Percentiles rank a stretch among this genome's conserved stretches.
Conservation (phyloP, 2,113 vertebrate species). For the Gasterosteus nipponicus region DNA sequence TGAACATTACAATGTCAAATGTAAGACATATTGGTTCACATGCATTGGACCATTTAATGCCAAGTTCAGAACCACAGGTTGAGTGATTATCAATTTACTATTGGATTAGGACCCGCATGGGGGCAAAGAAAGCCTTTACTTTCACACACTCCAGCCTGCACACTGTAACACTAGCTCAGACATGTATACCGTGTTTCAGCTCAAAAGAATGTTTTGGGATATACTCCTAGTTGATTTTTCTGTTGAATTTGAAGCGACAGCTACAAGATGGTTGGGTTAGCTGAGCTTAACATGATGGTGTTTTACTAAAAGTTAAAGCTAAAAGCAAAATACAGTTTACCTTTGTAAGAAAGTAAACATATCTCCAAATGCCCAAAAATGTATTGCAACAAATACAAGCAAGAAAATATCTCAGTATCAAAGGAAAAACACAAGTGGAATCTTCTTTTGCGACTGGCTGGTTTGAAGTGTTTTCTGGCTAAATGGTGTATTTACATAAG, state of each 20-base stretch:
- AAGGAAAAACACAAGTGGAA: neutral
- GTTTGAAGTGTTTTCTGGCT: neutral
- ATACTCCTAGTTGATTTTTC: neutral
- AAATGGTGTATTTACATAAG: neutral
- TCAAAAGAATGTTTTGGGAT: neutral
- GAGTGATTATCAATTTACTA: slow-evolving; percentile 66
- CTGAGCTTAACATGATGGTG: neutral
- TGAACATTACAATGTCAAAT: neutral
- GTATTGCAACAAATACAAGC: neutral
- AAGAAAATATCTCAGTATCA: neutral
- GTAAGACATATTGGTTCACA: neutral
- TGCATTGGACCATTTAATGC: neutral
- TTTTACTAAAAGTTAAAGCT: neutral
- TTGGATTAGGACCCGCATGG: slow-evolving; percentile 47
- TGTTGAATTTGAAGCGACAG: neutral
- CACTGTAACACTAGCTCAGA: neutral
- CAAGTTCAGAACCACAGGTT: slow-evolving; percentile 54
- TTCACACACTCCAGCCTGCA: slow-evolving; percentile 2
- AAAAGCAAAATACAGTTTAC: too few relatives aligned
- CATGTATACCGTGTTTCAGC: neutral
- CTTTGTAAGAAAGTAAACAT: neutral
- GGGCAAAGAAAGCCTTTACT: slow-evolving; percentile 20
- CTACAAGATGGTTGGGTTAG: neutral
- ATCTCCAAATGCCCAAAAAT: neutral
- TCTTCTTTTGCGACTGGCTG: neutral